phyloP scores from a whole-genome alignment of 1,140 invertebrate genomes.

The Heliothis subflexa region DNA sequence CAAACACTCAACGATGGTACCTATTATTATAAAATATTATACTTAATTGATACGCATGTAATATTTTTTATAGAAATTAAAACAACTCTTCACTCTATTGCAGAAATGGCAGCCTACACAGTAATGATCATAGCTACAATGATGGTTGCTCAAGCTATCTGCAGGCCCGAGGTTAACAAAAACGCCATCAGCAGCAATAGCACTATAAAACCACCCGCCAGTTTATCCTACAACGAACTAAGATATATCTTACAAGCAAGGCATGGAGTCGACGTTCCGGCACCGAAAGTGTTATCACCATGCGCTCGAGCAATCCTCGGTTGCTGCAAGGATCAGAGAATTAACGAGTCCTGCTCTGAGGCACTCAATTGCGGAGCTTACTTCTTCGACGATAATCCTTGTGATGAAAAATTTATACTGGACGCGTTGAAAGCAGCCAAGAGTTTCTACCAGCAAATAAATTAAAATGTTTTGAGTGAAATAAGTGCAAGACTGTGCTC shows the following conservation, averaged over 20 bases:
- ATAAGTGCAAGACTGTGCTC: not conserved
- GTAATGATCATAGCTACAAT: constrained; percentile 50
- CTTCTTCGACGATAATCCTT: constrained; percentile 81
- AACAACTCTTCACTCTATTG: constrained; percentile 35
- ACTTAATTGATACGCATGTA: too few relatives aligned
- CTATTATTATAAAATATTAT: too few relatives aligned
- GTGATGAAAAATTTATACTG: constrained; percentile 72
- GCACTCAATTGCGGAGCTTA: constrained; percentile 70
- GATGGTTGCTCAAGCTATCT: constrained; percentile 49
- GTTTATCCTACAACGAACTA: constrained; percentile 70
- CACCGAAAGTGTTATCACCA: constrained; percentile 66
- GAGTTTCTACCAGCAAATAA: constrained; percentile 73
- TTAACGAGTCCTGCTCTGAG: constrained; percentile 75
- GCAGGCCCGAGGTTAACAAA: constrained; percentile 54
- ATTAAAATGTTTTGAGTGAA: not conserved
- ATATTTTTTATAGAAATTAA: not conserved
- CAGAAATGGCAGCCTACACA: constrained; percentile 53
- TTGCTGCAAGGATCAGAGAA: constrained; percentile 68
- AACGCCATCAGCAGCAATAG: constrained; percentile 3
- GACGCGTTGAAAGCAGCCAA: constrained; percentile 72
- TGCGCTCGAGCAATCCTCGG: constrained; percentile 77
- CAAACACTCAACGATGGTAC: too few relatives aligned
- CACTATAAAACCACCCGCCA: constrained; percentile 52
- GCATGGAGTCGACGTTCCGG: constrained; percentile 52
- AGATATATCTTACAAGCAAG: constrained; percentile 66